Evolutionary conservation across 2,113 vertebrate species (phyloP).

Genomic region (Crotalus horridus): DNA sequence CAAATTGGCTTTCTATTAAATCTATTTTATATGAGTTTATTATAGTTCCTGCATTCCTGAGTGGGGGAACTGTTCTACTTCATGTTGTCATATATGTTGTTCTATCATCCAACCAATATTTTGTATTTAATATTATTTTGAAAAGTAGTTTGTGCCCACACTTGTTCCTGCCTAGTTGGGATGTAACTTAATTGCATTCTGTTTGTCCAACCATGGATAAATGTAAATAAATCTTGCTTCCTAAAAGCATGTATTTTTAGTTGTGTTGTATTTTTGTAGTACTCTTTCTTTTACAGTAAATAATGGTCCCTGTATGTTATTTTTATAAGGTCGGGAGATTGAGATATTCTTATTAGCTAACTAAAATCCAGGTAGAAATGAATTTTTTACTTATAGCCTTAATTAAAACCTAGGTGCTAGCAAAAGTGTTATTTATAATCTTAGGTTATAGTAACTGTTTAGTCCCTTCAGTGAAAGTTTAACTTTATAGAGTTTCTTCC

Average conservation of each 20-base stretch:
- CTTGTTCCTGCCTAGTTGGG: not conserved
- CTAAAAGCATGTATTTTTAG: no score
- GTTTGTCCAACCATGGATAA: no score
- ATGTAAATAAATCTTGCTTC: no score
- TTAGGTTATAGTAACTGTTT: not conserved
- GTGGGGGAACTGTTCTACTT: not conserved
- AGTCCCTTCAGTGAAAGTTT: not conserved
- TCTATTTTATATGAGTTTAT: not conserved
- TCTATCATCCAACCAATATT: not conserved
- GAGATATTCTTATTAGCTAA: not conserved
- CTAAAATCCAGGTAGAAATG: not conserved
- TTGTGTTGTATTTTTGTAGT: no score
- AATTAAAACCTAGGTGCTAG: not conserved
- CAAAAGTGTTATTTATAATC: not conserved
- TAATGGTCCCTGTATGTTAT: no score
- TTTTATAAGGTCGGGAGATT: no score
- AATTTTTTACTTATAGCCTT: not conserved
- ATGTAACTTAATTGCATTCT: not conserved
- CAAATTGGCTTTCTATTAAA: not conserved
- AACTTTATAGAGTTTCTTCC: not conserved
- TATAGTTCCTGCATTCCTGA: not conserved
- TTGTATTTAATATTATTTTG: not conserved
- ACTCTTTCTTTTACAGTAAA: no score
- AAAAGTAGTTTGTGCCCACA: not conserved
- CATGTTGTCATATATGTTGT: not conserved